Evolutionary conservation across 2,888 invertebrate species (phyloP).

Genomic region (Andrena praecox): DNA sequence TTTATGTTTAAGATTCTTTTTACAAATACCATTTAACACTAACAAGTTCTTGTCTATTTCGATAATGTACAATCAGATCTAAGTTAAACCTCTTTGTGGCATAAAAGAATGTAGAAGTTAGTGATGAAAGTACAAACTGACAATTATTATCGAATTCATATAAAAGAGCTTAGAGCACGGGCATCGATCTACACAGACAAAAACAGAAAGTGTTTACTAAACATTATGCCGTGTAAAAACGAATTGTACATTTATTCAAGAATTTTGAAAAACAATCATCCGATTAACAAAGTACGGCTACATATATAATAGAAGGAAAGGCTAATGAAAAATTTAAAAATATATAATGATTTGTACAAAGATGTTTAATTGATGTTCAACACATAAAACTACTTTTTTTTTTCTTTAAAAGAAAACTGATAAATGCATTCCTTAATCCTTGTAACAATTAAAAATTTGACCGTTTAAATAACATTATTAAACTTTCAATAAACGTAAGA

Average conservation of each 20-base stretch:
- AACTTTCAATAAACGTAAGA: constrained; percentile 51
- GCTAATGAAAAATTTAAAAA: constrained; percentile 40
- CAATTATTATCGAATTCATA: constrained; percentile 24
- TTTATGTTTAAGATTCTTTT: constrained; percentile 77
- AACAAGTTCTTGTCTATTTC: constrained; percentile 74
- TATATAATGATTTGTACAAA: constrained; percentile 51
- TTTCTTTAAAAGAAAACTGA: constrained; percentile 29
- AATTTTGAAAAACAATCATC: background rate
- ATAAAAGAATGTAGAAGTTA: constrained; percentile 49
- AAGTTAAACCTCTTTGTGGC: constrained; percentile 56
- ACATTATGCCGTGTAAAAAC: constrained; percentile 28
- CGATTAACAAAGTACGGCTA: constrained; percentile 13
- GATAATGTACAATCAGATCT: constrained; percentile 71
- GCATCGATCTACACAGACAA: constrained; percentile 24
- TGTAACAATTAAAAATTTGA: constrained; percentile 42
- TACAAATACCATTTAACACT: constrained; percentile 76
- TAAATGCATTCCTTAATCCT: constrained; percentile 42
- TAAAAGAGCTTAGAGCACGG: constrained; percentile 27
- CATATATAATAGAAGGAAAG: constrained; percentile 17
- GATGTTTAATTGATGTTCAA: constrained; percentile 50
- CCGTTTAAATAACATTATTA: constrained; percentile 36
- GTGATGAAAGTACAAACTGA: constrained; percentile 28
- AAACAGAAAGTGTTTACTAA: constrained; percentile 10
- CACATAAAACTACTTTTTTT: constrained; percentile 35
- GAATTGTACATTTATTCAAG: constrained; percentile 19